Evolutionary conservation across 2,797 vertebrate genomes (phyloP).

Genomic region (Chanos chanos): DNA sequence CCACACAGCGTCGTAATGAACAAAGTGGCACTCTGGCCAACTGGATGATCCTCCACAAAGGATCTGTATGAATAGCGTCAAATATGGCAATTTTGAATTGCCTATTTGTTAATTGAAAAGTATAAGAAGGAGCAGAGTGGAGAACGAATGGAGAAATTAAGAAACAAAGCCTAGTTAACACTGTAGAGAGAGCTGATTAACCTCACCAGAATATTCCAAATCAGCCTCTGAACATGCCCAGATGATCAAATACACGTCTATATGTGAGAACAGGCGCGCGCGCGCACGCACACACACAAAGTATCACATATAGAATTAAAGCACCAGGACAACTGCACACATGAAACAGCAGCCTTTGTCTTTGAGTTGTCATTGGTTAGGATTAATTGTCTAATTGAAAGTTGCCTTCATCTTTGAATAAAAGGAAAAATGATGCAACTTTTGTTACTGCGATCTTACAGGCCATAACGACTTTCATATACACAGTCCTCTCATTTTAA

Average conservation of each 20-base stretch:
- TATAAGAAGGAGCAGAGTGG: neutral
- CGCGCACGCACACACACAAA: neutral
- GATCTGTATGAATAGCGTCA: conserved; percentile 10
- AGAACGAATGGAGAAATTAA: conserved; percentile 5
- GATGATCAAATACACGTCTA: neutral
- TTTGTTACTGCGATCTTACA: neutral
- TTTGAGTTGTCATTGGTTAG: neutral
- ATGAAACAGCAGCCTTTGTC: neutral
- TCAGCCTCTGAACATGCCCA: neutral
- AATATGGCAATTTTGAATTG: conserved; percentile 14
- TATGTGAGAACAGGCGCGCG: neutral
- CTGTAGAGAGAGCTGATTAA: conserved; percentile 30
- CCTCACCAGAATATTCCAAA: neutral
- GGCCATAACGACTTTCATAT: neutral
- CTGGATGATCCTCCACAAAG: conserved; percentile 16
- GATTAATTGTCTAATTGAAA: conserved; percentile 13
- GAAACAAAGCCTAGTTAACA: conserved; percentile 29
- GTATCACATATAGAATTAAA: neutral
- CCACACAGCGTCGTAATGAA: conserved; percentile 10
- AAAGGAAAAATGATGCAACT: neutral
- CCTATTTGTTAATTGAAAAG: conserved; percentile 6
- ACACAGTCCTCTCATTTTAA: neutral
- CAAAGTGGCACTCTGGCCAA: neutral
- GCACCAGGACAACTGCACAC: neutral
- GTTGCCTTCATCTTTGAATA: conserved; percentile 11